A percentile compares a stretch with the other conserved stretches of the same genome.
Conservation (phyloP, 2,113 vertebrate genomes). For the Nycticryphes semicollaris region DNA sequence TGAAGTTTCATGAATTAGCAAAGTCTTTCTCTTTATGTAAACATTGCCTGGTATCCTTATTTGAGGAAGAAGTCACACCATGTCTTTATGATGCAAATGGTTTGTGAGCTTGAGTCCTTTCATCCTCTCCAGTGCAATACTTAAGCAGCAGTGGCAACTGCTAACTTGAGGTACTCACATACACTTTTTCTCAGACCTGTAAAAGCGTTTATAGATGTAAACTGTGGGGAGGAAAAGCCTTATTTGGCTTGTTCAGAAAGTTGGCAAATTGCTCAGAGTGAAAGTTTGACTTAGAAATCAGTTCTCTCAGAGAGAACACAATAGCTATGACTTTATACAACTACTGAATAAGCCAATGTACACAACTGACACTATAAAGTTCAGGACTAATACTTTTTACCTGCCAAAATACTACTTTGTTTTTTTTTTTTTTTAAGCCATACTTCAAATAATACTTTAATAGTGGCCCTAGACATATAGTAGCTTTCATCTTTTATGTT, state of each 20-base stretch:
- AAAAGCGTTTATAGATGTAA: background rate
- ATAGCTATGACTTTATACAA: background rate
- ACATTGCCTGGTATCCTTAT: background rate
- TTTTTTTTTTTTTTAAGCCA: background rate
- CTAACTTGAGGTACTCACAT: accelerated
- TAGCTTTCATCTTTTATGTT: background rate
- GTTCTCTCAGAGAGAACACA: background rate
- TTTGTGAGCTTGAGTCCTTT: background rate
- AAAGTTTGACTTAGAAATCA: background rate
- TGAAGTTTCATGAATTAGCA: background rate
- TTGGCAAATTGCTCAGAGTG: background rate
- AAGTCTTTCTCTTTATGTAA: background rate
- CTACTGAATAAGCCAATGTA: background rate
- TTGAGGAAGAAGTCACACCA: background rate
- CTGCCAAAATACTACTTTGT: background rate
- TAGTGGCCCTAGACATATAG: background rate
- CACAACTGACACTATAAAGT: background rate
- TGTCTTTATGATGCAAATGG: background rate
- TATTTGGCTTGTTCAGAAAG: background rate
- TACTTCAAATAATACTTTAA: background rate
- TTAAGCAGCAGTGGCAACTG: background rate
- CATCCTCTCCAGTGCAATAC: background rate
- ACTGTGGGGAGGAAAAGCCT: accelerated
- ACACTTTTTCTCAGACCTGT: background rate
- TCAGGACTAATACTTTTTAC: background rate